phyloP scores from a whole-genome alignment of 37 sponge, comb jelly and placozoan species.

The Halisarca cf. caerulea region DNA sequence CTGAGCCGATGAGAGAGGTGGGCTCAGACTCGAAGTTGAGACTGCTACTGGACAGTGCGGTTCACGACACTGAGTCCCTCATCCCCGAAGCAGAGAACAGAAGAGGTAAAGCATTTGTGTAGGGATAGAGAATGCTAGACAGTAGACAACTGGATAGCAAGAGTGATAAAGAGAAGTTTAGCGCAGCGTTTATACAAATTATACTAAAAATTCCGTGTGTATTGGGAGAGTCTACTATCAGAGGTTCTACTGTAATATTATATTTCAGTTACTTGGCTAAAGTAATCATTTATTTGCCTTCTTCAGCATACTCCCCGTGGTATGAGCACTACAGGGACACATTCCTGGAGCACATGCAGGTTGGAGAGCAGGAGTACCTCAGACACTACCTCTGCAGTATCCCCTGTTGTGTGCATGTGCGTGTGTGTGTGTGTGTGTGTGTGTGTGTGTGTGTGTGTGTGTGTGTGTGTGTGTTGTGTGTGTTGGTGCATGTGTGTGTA shows the following conservation, averaged over 20 bases:
- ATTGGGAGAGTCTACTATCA: too few relatives aligned
- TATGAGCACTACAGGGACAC: constrained; percentile 82
- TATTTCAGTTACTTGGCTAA: too few relatives aligned
- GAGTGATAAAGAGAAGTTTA: too few relatives aligned
- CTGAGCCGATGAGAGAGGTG: constrained; percentile 57
- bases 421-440: constrained; percentile 1
- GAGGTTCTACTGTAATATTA: too few relatives aligned
- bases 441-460: neutral
- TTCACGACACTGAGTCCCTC: constrained; percentile 22
- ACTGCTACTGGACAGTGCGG: constrained; percentile 47
- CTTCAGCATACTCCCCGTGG: constrained; percentile 68
- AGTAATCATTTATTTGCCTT: constrained; percentile 19
- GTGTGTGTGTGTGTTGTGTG: too few relatives aligned
- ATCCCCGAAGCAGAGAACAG: neutral
- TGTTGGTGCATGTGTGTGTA: too few relatives aligned
- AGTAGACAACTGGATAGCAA: too few relatives aligned
- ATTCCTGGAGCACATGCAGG: constrained; percentile 71
- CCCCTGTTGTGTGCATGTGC: constrained; percentile 9
- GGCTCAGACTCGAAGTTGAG: constrained; percentile 27
- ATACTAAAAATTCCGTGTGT: too few relatives aligned
- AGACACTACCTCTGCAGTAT: constrained; percentile 69
- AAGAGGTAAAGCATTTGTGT: constrained; percentile 9
- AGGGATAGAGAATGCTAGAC: too few relatives aligned
- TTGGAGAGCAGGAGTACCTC: constrained; percentile 71
- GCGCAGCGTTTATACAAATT: too few relatives aligned